These are phyloP conservation scores for Dendrolimus punctatus DNA, from an alignment of 1,140 invertebrate species.

Conservation along the genomic window DNA sequence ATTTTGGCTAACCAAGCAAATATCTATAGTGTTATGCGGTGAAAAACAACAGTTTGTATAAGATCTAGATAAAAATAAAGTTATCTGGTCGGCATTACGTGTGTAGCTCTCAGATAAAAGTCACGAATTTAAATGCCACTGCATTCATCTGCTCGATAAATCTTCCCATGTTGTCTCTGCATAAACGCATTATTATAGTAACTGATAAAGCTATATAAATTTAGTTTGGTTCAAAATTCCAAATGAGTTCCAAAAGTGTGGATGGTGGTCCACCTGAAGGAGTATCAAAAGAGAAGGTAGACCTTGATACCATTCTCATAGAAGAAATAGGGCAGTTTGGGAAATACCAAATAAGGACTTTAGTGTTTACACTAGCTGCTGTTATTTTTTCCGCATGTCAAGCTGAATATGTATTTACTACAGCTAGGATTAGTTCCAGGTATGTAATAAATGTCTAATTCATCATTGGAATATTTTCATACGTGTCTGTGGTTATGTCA, in stretches of 20 bases:
- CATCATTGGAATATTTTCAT: background rate
- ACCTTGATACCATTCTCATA: slow-evolving; percentile 51
- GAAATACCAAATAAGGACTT: slow-evolving; percentile 71
- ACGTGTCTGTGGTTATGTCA: background rate
- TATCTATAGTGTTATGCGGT: too few relatives aligned
- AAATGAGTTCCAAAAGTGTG: background rate
- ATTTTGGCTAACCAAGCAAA: too few relatives aligned
- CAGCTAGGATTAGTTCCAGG: slow-evolving; percentile 73
- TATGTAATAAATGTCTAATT: slow-evolving; percentile 29
- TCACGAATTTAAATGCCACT: too few relatives aligned
- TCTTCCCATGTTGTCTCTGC: too few relatives aligned
- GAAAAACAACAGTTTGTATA: too few relatives aligned
- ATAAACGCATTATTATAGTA: too few relatives aligned
- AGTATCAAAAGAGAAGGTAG: slow-evolving; percentile 1
- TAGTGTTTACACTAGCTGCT: slow-evolving; percentile 68
- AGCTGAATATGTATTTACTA: slow-evolving; percentile 74
- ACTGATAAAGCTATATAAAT: too few relatives aligned
- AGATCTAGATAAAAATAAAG: too few relatives aligned
- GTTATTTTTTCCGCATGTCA: slow-evolving; percentile 71
- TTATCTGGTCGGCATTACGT: too few relatives aligned
- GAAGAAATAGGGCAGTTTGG: slow-evolving; percentile 73
- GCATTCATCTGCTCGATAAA: too few relatives aligned
- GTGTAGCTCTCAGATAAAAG: too few relatives aligned
- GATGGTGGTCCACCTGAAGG: background rate
- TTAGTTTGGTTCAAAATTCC: background rate